Percentiles rank a stretch among this genome's conserved stretches.
Conservation (phyloP, 2,113 vertebrate genomes). For the Variabilichromis moorii region DNA sequence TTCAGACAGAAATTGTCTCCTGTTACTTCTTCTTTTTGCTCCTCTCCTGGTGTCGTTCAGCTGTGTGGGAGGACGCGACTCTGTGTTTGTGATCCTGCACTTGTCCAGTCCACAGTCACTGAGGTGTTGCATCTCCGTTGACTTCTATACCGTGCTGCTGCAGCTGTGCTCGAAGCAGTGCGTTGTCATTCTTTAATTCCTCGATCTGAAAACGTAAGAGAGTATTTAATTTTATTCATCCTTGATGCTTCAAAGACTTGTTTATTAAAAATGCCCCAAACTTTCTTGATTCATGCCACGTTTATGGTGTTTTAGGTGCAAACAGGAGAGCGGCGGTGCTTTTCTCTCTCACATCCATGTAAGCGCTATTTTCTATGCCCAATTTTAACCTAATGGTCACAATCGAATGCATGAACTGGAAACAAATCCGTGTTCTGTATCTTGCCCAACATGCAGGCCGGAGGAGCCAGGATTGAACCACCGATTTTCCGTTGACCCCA, state of each 20-base stretch:
- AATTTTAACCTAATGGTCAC: background rate
- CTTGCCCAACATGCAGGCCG: background rate
- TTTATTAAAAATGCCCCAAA: accelerated
- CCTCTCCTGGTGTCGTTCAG: conserved; percentile 3
- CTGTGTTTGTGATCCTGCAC: background rate
- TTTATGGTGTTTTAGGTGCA: background rate
- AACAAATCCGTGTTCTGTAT: accelerated
- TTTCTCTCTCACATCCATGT: background rate
- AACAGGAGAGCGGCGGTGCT: background rate
- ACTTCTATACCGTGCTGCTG: conserved; percentile 86
- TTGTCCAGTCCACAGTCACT: conserved; percentile 61
- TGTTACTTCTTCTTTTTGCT: background rate
- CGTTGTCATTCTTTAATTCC: conserved; percentile 87
- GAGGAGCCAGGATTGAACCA: background rate
- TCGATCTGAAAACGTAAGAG: conserved; percentile 69
- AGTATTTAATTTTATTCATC: background rate
- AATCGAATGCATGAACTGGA: background rate
- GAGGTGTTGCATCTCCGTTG: conserved; percentile 74
- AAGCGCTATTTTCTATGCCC: accelerated
- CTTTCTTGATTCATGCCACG: accelerated
- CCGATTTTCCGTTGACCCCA: accelerated
- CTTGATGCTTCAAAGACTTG: accelerated
- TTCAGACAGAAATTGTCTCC: conserved; percentile 4
- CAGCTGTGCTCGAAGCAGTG: conserved; percentile 84
- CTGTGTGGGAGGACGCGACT: background rate